Conservation (phyloP, 2,113 vertebrate species). For the Mirza zaza region DNA sequence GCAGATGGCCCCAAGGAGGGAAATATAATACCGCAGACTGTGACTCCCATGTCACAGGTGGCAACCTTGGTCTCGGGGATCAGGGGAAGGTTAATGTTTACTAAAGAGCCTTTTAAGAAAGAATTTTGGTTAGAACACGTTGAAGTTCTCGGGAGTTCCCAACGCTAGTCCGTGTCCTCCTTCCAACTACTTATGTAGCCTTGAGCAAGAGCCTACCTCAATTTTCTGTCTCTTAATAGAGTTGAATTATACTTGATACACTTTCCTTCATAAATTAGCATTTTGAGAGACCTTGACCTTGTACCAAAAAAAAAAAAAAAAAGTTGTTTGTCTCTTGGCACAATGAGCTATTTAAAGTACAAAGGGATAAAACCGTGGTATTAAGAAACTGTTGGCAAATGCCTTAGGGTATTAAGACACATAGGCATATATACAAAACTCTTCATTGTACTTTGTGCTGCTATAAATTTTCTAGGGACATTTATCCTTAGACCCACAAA, state of each 20-base stretch:
- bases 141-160: constrained; percentile 14
- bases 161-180: background rate
- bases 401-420: background rate
- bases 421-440: background rate
- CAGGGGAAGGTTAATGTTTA: background rate
- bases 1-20: constrained; percentile 9
- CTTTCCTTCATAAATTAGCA: background rate
- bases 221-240: background rate
- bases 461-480: background rate
- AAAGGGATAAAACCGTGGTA: background rate
- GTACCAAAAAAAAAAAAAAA: background rate
- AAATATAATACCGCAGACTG: background rate
- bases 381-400: background rate
- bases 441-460: background rate
- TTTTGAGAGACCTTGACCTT: constrained; percentile 43
- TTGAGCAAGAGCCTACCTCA: background rate
- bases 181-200: background rate
- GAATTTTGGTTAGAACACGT: background rate
- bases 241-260: background rate
- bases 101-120: background rate
- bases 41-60: constrained; percentile 45
- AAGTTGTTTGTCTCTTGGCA: constrained; percentile 58
- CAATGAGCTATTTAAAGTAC: constrained; percentile 55
- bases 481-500: constrained; percentile 34
- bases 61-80: background rate